Evolutionary conservation across 2,113 vertebrate species (phyloP), one percentile per base, ranked within the genome.

Genomic region (Micromys minutus): DNA sequence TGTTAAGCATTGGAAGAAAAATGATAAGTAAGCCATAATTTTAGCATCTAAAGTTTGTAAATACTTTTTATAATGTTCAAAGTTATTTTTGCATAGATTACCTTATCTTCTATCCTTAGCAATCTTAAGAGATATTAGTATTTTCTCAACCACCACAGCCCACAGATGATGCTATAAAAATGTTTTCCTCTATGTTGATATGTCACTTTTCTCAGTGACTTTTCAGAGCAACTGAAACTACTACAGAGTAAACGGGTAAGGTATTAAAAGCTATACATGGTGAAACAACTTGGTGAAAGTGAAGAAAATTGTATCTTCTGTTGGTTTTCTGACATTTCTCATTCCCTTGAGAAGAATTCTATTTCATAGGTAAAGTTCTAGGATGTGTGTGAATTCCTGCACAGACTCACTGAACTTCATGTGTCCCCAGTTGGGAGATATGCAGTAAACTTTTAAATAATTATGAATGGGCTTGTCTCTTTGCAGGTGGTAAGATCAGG

Each of bases 401-500:
- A 45, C 39, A 87, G 77, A 92, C 50, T 76, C 10, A 12, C 5
- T 29, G 65, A 76, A 7, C 21, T 63, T 2, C 15, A 4, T 83
- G n/a, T 52, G 83, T 36, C 15, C 61, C 31, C 61, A 59, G 0
- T 36, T 31, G 10, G 31, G 34, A 7, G 1, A 57, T 55, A 4
- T 63, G 42, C 26, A 84, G 93, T 79, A 47, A 63, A 93, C 9
- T 71, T n/a, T 34, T 47, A 65, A 90, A 92, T 19, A 94, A 31
- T 81, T 85, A 24, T 42, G 26, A 45, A 63, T 75, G 45, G 8
- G 3, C 45, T 39, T 8, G 29, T 93, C 22, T 93, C 19, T 7
- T 95, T 79, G 63, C 17, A 76, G 21, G 52, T 42, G 31, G 86
- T 74, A 77, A 91, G 83, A 47, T 59, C 22, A 67, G 74, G 42